A percentile compares a stretch with the other conserved stretches of the same genome.
Conservation (phyloP, 2,888 invertebrate species). For the Tiliacea aurago region DNA sequence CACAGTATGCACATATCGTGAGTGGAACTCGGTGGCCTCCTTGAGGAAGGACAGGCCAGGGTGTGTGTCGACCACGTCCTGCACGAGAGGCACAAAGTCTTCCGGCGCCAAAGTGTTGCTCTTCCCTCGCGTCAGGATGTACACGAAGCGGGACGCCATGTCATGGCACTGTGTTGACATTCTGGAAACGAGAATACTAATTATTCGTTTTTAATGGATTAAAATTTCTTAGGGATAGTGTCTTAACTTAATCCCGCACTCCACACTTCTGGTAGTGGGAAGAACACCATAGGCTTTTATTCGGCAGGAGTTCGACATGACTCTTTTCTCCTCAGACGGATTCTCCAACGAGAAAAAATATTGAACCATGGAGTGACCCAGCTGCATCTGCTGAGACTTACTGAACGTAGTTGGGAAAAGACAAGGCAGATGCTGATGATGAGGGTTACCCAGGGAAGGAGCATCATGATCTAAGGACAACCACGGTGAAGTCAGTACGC, state of each 20-base stretch:
- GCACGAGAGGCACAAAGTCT: slow-evolving; percentile 97
- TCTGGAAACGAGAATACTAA: slow-evolving; percentile 86
- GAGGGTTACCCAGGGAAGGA: background rate
- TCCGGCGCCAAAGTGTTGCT: slow-evolving; percentile 94
- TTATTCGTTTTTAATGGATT: slow-evolving; percentile 7
- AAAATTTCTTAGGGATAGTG: background rate
- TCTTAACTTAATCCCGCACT: background rate
- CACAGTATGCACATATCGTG: slow-evolving; percentile 99
- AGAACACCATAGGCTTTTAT: background rate
- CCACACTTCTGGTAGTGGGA: background rate
- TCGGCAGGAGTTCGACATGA: background rate
- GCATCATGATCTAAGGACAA: too few species aligned
- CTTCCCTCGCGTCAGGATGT: slow-evolving; percentile 94
- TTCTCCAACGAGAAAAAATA: background rate
- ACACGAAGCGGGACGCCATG: slow-evolving; percentile 96
- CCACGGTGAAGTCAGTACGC: background rate
- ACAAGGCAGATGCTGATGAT: background rate
- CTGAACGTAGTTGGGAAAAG: background rate
- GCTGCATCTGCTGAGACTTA: background rate
- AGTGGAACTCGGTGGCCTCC: slow-evolving; percentile 99
- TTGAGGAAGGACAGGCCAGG: slow-evolving; percentile 99
- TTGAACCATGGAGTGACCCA: background rate
- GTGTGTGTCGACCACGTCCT: slow-evolving; percentile 99
- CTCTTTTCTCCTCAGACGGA: background rate
- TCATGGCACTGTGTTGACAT: slow-evolving; percentile 96